Percentiles rank a stretch among this genome's conserved stretches.
Conservation (phyloP, 2,113 vertebrate genomes). For the Amazona vittata region DNA sequence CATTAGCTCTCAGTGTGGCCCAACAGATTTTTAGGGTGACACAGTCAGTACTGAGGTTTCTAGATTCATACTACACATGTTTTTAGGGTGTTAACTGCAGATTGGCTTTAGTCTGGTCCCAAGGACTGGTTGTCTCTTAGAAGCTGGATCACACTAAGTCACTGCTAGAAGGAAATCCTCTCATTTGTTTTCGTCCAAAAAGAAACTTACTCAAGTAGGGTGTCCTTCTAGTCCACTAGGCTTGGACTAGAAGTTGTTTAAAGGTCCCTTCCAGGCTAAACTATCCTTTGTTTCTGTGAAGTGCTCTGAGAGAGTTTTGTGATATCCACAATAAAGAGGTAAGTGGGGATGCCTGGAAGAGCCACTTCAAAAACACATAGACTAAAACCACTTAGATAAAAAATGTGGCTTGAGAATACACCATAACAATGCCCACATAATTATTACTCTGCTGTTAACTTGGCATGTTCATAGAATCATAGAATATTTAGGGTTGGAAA, state of each 20-base stretch:
- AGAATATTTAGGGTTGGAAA: too few relatives aligned
- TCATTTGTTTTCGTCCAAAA: neutral
- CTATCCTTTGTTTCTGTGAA: neutral
- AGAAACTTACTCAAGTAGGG: neutral
- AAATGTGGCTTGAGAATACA: neutral
- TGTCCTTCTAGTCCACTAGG: neutral
- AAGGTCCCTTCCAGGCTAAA: neutral
- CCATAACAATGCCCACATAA: neutral
- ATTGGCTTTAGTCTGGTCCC: neutral
- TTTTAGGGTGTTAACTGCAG: neutral
- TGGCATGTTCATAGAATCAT: neutral
- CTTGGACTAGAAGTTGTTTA: neutral
- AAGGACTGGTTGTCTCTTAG: neutral
- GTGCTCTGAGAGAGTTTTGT: neutral
- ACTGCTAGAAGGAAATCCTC: neutral
- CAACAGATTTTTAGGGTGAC: neutral
- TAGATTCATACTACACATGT: rapidly evolving
- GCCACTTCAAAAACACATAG: neutral
- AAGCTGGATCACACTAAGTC: neutral
- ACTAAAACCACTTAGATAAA: neutral
- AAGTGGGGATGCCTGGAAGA: neutral
- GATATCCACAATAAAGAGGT: too few relatives aligned
- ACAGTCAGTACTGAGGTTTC: neutral
- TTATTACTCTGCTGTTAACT: neutral
- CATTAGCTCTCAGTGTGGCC: neutral